Percentiles rank a stretch among this genome's conserved stretches.
phyloP scores from a whole-genome alignment of 92 coral and sea anemone species.

The Heliopora coerulea region DNA sequence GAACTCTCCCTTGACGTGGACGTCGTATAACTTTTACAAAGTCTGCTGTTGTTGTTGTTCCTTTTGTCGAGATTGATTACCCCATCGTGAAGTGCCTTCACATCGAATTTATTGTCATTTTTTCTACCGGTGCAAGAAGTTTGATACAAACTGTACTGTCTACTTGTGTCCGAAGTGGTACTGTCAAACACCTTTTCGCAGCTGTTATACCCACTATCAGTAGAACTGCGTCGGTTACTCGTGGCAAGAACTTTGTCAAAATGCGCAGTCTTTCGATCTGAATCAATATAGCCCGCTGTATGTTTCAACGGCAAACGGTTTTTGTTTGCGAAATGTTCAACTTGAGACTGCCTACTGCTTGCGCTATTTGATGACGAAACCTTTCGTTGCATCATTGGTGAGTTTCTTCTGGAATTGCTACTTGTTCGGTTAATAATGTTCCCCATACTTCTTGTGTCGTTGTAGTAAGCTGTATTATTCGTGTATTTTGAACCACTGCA shows the following conservation, averaged over 20 bases:
- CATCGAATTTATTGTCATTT: background rate
- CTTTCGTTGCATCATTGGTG: constrained; percentile 14
- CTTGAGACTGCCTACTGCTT: background rate
- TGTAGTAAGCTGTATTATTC: background rate
- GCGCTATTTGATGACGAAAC: constrained; percentile 40
- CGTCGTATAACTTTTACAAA: background rate
- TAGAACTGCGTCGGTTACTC: constrained; percentile 20
- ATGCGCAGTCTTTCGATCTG: background rate
- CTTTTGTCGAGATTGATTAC: background rate
- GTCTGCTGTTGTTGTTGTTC: background rate
- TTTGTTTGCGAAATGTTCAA: constrained; percentile 13
- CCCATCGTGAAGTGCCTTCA: background rate
- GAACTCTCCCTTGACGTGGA: background rate
- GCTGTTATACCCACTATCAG: constrained; percentile 38
- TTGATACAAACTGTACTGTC: background rate
- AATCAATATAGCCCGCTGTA: too few relatives aligned
- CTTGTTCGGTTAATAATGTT: constrained; percentile 3
- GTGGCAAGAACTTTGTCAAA: background rate
- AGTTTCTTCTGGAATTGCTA: background rate
- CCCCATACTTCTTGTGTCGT: background rate
- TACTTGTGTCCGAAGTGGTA: background rate
- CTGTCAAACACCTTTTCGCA: constrained; percentile 20
- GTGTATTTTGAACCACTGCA: background rate
- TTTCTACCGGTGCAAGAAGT: background rate
- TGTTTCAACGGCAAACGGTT: background rate